A percentile compares a stretch with the other conserved stretches of the same genome.
These are phyloP conservation scores for Tetragnatha montana DNA, from an alignment of 2,888 invertebrate genomes.

Conservation along the genomic window DNA sequence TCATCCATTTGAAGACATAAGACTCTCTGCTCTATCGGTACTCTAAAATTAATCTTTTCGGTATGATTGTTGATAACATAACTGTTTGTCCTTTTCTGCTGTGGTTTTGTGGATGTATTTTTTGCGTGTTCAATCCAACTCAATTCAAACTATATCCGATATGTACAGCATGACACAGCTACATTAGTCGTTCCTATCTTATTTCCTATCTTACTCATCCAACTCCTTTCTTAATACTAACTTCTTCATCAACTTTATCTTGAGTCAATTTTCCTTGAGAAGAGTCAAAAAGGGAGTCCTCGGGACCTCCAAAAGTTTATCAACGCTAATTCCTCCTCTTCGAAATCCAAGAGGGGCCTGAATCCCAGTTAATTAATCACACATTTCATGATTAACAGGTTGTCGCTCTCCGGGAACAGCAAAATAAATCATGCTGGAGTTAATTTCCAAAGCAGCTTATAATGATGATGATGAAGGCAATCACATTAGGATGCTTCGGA, in stretches of 20 bases:
- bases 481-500: slow-evolving; percentile 32
- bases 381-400: slow-evolving; percentile 35
- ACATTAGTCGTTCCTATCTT: too few species aligned
- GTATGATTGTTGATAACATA: too few species aligned
- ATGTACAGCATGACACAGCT: too few species aligned
- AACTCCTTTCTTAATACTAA: too few species aligned
- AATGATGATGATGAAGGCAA: slow-evolving; percentile 47
- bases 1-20: too few species aligned
- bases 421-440: slow-evolving; percentile 51
- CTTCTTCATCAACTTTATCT: background rate
- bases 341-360: slow-evolving; percentile 5
- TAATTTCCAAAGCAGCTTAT: slow-evolving; percentile 48
- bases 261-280: background rate
- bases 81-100: too few species aligned
- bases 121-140: too few species aligned
- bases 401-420: slow-evolving; percentile 26
- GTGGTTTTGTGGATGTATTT: too few species aligned
- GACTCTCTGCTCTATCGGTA: too few species aligned
- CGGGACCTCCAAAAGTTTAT: slow-evolving; percentile 9
- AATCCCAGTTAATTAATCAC: slow-evolving; percentile 47
- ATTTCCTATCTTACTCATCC: too few species aligned
- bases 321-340: slow-evolving; percentile 15
- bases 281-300: slow-evolving; percentile 11
- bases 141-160: too few species aligned
- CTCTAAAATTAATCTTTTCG: too few species aligned